Evolutionary conservation across 2,113 vertebrate species (phyloP), one percentile per base, ranked within the genome.

Genomic region (Ranitomeya imitator): DNA sequence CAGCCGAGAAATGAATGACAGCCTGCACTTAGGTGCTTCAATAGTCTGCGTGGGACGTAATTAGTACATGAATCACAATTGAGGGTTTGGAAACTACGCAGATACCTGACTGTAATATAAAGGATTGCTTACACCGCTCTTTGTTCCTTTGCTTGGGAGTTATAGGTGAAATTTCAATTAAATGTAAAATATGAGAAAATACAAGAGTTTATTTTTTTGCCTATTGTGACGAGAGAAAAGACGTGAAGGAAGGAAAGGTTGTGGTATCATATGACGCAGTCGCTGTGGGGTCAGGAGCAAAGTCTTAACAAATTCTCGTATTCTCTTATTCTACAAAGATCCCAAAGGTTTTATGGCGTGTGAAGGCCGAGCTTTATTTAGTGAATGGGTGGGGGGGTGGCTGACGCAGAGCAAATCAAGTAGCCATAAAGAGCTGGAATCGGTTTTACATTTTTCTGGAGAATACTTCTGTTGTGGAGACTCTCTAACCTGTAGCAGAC

Each of bases 41-140:
- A 54, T 37, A 78, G 19, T 54, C 76, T 79, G 52, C 13, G 77
- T 55, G n/a, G 77, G 77, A 79, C 12, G 21, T 79, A 55, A 79
- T 79, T 79, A 14, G 52, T 54, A n/a, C 77, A 79, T 79, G 19
- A 79, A 23, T 55, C 19, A 79, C 73, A 55, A 57, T 11, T 10
- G 51, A 54, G 8, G 51, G 19, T 6, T 54, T 23, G 1, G 18
- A 79, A 57, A 15, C 13, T 19, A 26, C 52, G 77, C 73, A 76
- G 73, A 76, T 76, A 79, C 77, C 77, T 57, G 77, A 52, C 16
- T 76, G 37, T 76, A 51, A 52, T 76, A 76, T 9, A 76, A 76
- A 76, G 73, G 45, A 21, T 21, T 76, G 45, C 37, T 76, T 76
- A 76, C 73, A 74, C 15, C 0, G 73, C 45, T 76, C 16, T 45